Percentiles rank a stretch among this genome's conserved stretches.
These are phyloP conservation scores for Albula glossodonta DNA, from an alignment of 2,113 vertebrate species.

Conservation along the genomic window DNA sequence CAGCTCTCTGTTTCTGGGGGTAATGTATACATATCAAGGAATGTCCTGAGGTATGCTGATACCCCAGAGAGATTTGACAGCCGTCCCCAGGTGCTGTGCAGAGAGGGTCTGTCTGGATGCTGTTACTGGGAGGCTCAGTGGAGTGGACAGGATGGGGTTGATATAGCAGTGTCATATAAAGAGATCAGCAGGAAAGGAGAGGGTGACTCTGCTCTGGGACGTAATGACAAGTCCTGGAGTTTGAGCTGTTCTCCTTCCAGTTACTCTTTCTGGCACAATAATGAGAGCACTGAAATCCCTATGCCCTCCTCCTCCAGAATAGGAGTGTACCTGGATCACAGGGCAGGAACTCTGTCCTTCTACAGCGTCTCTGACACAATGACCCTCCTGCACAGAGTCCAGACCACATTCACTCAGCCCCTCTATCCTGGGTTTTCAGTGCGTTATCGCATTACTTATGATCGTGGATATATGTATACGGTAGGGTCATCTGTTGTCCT, in stretches of 20 bases:
- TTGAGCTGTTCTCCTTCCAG: conserved; percentile 74
- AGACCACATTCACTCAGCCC: conserved; percentile 36
- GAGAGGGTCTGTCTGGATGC: too few relatives aligned
- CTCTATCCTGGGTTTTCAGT: conserved; percentile 24
- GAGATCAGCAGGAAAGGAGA: conserved; percentile 63
- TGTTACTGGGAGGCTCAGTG: too few relatives aligned
- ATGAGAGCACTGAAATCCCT: conserved; percentile 64
- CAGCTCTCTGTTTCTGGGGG: conserved; percentile 68
- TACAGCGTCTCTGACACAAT: conserved; percentile 45
- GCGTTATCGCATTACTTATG: too few relatives aligned
- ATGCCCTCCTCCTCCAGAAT: conserved; percentile 41
- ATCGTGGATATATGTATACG: too few relatives aligned
- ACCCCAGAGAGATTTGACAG: conserved; percentile 69
- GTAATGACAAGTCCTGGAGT: conserved; percentile 82
- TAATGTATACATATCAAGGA: conserved; percentile 51
- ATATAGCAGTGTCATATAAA: too few relatives aligned
- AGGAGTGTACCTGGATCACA: conserved; percentile 44
- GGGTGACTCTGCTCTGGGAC: conserved; percentile 71
- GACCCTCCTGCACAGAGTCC: conserved; percentile 40
- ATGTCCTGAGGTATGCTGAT: conserved; percentile 58
- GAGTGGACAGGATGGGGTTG: too few relatives aligned
- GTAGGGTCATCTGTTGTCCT: too few relatives aligned
- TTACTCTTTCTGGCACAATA: conserved; percentile 76
- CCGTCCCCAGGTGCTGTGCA: conserved; percentile 63
- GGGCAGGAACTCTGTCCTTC: conserved; percentile 42